Conservation (phyloP, 2,888 invertebrate genomes). For the Ophion ellenae region DNA sequence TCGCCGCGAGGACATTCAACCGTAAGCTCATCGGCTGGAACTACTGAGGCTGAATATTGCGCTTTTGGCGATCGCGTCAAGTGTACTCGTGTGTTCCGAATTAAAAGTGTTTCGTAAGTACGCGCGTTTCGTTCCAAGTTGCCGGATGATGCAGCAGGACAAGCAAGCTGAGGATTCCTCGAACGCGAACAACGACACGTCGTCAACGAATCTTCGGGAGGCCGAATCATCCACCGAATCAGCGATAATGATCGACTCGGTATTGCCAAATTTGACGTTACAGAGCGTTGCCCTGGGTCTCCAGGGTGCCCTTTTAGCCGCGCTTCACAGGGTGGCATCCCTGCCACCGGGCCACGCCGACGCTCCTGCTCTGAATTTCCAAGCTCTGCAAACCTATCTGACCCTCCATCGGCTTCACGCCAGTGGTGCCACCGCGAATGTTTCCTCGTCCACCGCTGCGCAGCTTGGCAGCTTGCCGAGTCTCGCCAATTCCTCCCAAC, state of each 20-base stretch:
- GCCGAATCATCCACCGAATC: conserved; percentile 68
- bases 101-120: conserved; percentile 27
- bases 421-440: conserved; percentile 85
- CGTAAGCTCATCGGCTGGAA: not conserved
- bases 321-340: conserved; percentile 92
- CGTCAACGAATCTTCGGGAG: conserved; percentile 72
- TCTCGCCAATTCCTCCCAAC: not conserved
- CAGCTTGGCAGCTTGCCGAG: conserved; percentile 15
- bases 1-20: conserved; percentile 1
- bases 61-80: conserved; percentile 6
- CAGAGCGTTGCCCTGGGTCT: conserved; percentile 92
- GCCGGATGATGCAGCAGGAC: conserved; percentile 74
- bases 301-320: conserved; percentile 93
- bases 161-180: conserved; percentile 66
- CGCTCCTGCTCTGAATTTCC: conserved; percentile 93
- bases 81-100: conserved; percentile 7
- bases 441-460: conserved; percentile 75
- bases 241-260: conserved; percentile 65
- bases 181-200: conserved; percentile 56
- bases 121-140: conserved; percentile 28
- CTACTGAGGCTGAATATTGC: no score
- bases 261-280: conserved; percentile 80
- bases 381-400: conserved; percentile 94
- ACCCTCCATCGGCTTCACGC: conserved; percentile 92
- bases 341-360: conserved; percentile 93